These are phyloP conservation scores for Panthera tigris DNA, from an alignment of 2,113 vertebrate species.

Conservation along the genomic window DNA sequence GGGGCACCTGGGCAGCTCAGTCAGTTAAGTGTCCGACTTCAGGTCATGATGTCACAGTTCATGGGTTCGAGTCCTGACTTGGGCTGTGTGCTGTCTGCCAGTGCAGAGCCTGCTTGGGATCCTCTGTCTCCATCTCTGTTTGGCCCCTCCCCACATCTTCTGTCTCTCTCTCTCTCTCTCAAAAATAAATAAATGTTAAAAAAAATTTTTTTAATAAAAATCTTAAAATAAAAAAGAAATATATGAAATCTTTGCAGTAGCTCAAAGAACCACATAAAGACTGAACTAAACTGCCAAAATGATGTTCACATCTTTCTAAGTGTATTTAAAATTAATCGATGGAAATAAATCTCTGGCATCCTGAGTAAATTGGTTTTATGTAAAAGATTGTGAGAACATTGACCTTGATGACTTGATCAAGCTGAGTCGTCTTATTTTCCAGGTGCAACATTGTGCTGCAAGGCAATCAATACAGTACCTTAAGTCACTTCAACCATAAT, in stretches of 20 bases:
- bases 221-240: not conserved
- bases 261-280: not conserved
- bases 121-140: no score
- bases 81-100: no score
- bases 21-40: no score
- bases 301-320: not conserved
- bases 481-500: conserved; percentile 73
- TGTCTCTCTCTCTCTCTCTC: no score
- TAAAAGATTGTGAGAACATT: not conserved
- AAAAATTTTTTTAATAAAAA: no score
- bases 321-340: not conserved
- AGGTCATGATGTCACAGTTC: no score
- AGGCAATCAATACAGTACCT: not conserved
- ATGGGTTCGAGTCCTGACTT: no score
- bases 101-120: no score
- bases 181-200: no score
- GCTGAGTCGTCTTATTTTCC: conserved; percentile 52
- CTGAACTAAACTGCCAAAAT: not conserved
- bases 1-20: no score
- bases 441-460: conserved; percentile 49
- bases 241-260: not conserved
- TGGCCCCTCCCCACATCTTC: no score
- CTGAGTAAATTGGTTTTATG: not conserved
- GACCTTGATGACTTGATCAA: not conserved
- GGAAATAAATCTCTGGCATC: not conserved